These are phyloP conservation scores for Nemotelus pantherinus DNA, from an alignment of 2,888 invertebrate genomes.

Conservation along the genomic window DNA sequence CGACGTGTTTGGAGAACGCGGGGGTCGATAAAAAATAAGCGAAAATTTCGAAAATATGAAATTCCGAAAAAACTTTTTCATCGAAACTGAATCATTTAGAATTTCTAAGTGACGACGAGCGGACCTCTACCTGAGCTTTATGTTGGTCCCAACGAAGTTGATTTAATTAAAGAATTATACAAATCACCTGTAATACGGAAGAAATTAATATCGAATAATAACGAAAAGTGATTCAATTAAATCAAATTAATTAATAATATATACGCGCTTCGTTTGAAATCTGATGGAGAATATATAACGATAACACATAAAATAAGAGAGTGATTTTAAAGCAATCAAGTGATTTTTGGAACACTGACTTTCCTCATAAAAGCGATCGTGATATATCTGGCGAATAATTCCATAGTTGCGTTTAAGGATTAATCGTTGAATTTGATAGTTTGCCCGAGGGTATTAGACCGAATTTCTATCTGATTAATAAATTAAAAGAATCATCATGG, in stretches of 20 bases:
- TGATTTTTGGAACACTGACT: neutral
- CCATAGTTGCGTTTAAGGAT: neutral
- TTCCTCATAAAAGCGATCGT: neutral
- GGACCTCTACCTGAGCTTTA: constrained; percentile 52
- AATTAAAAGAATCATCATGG: neutral
- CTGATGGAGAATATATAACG: constrained; percentile 18
- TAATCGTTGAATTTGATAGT: too few relatives aligned
- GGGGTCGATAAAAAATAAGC: neutral
- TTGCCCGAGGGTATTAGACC: too few relatives aligned
- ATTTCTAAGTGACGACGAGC: constrained; percentile 46
- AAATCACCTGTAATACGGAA: constrained; percentile 34
- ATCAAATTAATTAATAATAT: constrained; percentile 14
- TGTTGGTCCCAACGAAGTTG: constrained; percentile 40
- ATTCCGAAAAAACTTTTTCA: constrained; percentile 26
- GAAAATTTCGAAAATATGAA: constrained; percentile 9
- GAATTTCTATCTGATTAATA: too few relatives aligned
- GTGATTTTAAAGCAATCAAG: constrained; percentile 10
- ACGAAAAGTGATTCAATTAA: constrained; percentile 35
- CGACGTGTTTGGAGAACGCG: neutral
- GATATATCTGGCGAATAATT: neutral
- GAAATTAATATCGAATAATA: constrained; percentile 7
- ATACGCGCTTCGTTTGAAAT: neutral
- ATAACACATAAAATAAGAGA: neutral
- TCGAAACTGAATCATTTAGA: constrained; percentile 34
- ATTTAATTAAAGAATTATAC: neutral